Base-by-base conservation (phyloP, 2,888 invertebrate genomes). In the Globia sparganii region DNA sequence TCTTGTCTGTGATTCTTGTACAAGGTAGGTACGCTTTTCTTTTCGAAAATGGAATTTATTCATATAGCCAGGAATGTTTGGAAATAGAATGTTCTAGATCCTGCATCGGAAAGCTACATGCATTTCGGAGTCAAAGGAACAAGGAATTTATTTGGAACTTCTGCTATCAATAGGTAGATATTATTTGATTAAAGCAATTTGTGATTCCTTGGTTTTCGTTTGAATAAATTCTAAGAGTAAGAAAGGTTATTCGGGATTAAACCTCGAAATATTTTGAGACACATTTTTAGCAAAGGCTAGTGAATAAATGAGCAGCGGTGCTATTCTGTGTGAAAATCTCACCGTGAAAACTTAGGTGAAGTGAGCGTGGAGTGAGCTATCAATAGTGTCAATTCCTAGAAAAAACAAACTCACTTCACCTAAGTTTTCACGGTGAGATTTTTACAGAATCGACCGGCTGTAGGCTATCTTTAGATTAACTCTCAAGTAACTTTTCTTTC, bases 31-130 rank as follows among this genome's bases (percentile, higher is more conserved):
- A 28, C 65, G 25, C 58, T 66, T 59, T 59, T 34, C n/a, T 64
- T 58, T 80, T 56, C 43, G 58, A 68, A 85, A 81, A 71, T 37
- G 64, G 69, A 80, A 85, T 85, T 72, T 84, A 69, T 84, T 80
- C 72, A 66, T 64, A 71, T 18, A 43, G 72, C 64, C 34, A 66
- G 43, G 61, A 80, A 72, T 75, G 64, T 85, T 61, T 61, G n/a
- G 1, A 71, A 84, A 68, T 72, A 31, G 61, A 85, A 77, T 58
- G 64, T 68, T 80, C 61, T 59, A 84, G 49, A 43, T 84, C 80
- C 62, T 15, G 28, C 25, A 28, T 40, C 28, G 31, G n/a, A 49
- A 61, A 80, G 64, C 76, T 68, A 67, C n/a, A 68, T 65, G 71
- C 59, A 79, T 84, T 71, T 79, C 58, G n/a, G 15, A 68, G 46